phyloP scores from a whole-genome alignment of 2,797 vertebrate genomes.

The Sebastes jordani region DNA sequence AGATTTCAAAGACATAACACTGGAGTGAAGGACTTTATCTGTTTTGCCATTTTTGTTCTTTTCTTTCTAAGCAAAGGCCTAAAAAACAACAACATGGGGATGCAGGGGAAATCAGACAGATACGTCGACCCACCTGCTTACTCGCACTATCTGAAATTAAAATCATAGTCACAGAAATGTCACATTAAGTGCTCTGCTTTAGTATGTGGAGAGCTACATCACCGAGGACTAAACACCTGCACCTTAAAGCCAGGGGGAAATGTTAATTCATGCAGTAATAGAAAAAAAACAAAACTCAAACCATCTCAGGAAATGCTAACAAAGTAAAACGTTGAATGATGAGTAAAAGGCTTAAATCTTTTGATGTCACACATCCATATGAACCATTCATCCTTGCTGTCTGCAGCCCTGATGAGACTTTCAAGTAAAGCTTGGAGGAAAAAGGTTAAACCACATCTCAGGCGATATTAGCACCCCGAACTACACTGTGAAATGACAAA shows the following conservation, averaged over 20 bases:
- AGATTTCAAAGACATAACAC: background rate
- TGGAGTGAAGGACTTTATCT: background rate
- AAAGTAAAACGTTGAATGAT: constrained; percentile 3
- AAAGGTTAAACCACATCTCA: constrained; percentile 5
- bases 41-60: background rate
- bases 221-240: background rate
- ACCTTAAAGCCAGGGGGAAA: background rate
- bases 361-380: constrained; percentile 30
- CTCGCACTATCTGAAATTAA: background rate
- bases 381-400: background rate
- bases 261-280: constrained; percentile 9
- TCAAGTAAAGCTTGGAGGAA: constrained; percentile 7
- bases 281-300: background rate
- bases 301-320: background rate
- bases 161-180: constrained; percentile 20
- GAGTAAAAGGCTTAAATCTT: constrained; percentile 5
- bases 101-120: background rate
- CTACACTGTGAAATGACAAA: background rate
- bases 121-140: background rate
- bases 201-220: background rate
- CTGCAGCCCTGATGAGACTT: constrained; percentile 30
- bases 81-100: background rate
- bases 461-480: background rate
- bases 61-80: background rate
- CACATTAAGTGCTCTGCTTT: constrained; percentile 9